Evolutionary conservation across 2,888 invertebrate species (phyloP).

Genomic region (Cetonia aurata): DNA sequence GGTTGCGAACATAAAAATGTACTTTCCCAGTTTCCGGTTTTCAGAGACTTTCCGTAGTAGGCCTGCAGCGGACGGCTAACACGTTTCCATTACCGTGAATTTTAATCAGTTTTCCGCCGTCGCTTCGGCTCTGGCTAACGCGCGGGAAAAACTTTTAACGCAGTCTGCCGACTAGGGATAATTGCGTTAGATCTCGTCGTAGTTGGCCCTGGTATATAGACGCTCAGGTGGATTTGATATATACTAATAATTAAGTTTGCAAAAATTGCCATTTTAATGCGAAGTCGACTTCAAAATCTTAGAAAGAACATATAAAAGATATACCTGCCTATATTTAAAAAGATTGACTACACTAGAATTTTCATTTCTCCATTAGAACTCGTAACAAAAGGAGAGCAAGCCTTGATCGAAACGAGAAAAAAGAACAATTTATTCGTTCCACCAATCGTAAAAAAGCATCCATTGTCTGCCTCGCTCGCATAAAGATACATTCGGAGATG

Average conservation of each 20-base stretch:
- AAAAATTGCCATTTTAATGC: no score
- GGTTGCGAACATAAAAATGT: background rate
- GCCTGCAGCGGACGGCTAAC: background rate
- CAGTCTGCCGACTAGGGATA: background rate
- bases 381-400: background rate
- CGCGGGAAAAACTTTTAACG: background rate
- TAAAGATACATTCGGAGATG: background rate
- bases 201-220: no score
- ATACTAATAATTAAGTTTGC: no score
- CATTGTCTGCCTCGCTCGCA: constrained; percentile 9
- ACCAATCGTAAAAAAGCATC: background rate
- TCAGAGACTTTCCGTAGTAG: no score
- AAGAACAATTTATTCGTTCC: background rate
- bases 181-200: no score
- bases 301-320: no score
- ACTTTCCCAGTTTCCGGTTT: background rate
- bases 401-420: background rate
- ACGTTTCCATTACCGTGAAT: background rate
- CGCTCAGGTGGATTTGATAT: no score
- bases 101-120: constrained; percentile 1
- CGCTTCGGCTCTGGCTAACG: background rate
- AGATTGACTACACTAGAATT: no score
- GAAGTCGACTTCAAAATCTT: no score
- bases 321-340: no score
- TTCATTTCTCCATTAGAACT: no score